Base-by-base conservation (phyloP, 2,113 vertebrate genomes). In the Malurus elegans region DNA sequence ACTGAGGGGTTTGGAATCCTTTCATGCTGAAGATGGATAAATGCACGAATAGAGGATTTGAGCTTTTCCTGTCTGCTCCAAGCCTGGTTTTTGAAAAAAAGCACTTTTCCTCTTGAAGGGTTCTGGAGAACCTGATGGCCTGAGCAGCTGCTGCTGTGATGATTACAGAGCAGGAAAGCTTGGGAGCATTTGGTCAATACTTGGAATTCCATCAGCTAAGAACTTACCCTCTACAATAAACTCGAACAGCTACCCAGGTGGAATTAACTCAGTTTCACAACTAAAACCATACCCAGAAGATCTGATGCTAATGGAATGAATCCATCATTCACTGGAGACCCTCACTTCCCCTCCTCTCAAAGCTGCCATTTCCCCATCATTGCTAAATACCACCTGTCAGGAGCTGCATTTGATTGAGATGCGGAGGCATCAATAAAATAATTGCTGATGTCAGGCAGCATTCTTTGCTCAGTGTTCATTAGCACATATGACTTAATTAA, bases 381-480 rank as follows among this genome's bases (percentile, higher is more conserved):
- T 84, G 48, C 79, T 97, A 96, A 97, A 48, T 36, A 51, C 87
- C 3, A 91, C 94, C 92, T 96, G 95, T 91, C 96, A 96, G 71
- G 40, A 93, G 66, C 2, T 79, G 86, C 65, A 6, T 64, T 94
- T 96, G 93, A 96, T 71, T 92, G 94, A 96, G 92, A 65, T 93
- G 95, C 16, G n/a, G 92, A 96, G 90, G 85, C 94, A 96, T 92
- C 93, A 95, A 84, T 93, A 93, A 94, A 96, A 90, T 93, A 93
- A 96, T 93, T 88, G 72, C 93, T 92, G 93, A 96, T 96, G 95
- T 90, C 93, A 96, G 85, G 76, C 29, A 50, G 58, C 85, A 80
- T 94, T 92, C 94, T 90, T 83, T 73, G 60, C 79, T 92, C 60
- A 44, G 26, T 38, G 42, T 44, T 95, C 91, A 42, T 87, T 79